Base-by-base conservation (phyloP, 2,888 invertebrate genomes). In the Andrena camellia region DNA sequence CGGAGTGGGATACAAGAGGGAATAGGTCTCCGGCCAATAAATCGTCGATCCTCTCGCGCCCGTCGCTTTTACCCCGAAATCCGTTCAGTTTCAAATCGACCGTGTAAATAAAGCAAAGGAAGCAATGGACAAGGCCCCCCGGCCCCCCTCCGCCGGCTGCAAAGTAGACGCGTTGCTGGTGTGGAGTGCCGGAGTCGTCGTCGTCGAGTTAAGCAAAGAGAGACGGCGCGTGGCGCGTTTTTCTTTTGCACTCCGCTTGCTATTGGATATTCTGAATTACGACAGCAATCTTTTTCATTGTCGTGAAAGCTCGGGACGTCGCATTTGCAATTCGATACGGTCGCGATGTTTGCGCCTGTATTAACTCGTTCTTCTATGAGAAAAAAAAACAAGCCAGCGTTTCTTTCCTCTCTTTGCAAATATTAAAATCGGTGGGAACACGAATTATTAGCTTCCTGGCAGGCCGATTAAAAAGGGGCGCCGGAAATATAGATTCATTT, bases 51-150 rank as follows among this genome's bases (percentile, higher is more conserved):
- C 29, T 52, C 70, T 70, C 62, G 48, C 69, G 78, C 64, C 48
- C 69, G 78, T 85, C 77, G 74, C 74, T 84, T 86, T 81, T 76
- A 70, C 74, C 67, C 86, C 82, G 86, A 90, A 90, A 90, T 89
- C 88, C 87, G 88, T 91, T 90, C 89, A 88, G 90, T 91, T 92
- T 91, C 85, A 90, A 90, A 92, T 92, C 89, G 83, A 71, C 83
- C 87, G 85, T 85, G 84, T 86, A 91, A 91, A 90, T 91, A 91
- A 91, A 90, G 90, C 88, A 89, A 88, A 88, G 87, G 85, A 78
- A 82, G 82, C 13, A 81, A 88, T 76, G 82, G 86, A 88, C 87
- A 86, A 82, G 42, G 17, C 42, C 42, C 17, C 42, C 42, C 17
- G 42, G 5, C 42, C 17, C 77, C 78, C 72, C 81, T 73, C n/a